A percentile compares a stretch with the other conserved stretches of the same genome.
These are phyloP conservation scores for Agapornis roseicollis DNA, from an alignment of 2,113 vertebrate species.

Conservation along the genomic window DNA sequence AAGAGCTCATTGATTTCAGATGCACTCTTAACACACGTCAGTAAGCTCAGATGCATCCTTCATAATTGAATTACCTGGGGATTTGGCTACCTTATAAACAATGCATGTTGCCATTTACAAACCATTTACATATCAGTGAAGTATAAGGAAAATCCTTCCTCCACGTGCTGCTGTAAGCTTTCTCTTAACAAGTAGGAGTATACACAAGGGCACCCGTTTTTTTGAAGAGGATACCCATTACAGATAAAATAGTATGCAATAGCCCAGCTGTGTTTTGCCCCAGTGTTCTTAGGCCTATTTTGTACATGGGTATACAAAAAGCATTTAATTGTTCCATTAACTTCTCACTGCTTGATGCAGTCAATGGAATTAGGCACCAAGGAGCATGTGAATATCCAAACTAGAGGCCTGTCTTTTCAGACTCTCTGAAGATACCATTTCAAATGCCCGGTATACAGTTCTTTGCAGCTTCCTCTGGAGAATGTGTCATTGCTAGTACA, in stretches of 20 bases:
- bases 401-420: not conserved
- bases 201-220: not conserved
- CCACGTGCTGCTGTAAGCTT: not conserved
- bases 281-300: not conserved
- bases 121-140: not conserved
- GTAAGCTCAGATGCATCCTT: not conserved
- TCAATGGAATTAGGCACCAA: not conserved
- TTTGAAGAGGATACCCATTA: not conserved
- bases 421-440: not conserved
- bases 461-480: not conserved
- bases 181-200: not conserved
- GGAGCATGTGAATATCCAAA: not conserved
- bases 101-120: not conserved
- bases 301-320: not conserved
- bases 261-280: not conserved
- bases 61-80: not conserved
- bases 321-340: not conserved
- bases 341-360: not conserved
- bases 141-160: not conserved
- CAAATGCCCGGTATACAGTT: not conserved
- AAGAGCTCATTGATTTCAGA: constrained; percentile 29
- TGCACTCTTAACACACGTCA: not conserved
- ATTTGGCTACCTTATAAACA: not conserved
- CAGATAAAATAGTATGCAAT: not conserved
- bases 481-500: not conserved